Conservation (phyloP, 2,888 invertebrate genomes). For the Mythimna ferrago region DNA sequence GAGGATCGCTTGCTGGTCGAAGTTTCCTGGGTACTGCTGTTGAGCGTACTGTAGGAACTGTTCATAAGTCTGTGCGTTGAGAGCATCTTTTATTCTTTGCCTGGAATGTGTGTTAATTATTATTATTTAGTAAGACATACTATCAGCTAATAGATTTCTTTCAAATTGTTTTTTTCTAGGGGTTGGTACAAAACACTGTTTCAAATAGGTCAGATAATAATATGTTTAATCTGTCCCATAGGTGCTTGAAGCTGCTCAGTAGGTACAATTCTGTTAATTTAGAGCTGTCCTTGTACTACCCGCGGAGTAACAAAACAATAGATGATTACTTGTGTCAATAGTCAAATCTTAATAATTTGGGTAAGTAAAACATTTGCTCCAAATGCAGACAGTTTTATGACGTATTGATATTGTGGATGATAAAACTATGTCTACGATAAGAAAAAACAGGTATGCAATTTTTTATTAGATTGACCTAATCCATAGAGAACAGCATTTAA, state of each 20-base stretch:
- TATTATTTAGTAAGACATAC: not conserved
- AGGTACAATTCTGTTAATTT: not conserved
- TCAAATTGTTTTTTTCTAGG: no score
- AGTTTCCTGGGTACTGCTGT: slow-evolving; percentile 96
- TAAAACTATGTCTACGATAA: no score
- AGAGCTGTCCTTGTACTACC: not conserved
- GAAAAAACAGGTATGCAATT: no score
- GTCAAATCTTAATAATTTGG: not conserved
- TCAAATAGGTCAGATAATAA: no score
- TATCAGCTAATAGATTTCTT: not conserved
- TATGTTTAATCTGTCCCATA: not conserved
- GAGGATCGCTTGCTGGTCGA: slow-evolving; percentile 97
- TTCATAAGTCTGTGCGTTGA: slow-evolving; percentile 97
- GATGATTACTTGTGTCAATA: not conserved
- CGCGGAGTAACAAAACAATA: not conserved
- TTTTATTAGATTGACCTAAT: no score
- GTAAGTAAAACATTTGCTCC: not conserved
- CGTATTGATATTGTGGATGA: not conserved
- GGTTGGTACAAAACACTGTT: no score
- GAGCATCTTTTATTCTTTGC: slow-evolving; percentile 97
- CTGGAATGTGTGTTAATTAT: slow-evolving; percentile 77
- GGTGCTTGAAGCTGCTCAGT: not conserved
- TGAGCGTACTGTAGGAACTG: slow-evolving; percentile 98
- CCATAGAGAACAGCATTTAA: no score
- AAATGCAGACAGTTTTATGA: not conserved